Evolutionary conservation across 2,797 vertebrate species (phyloP), one percentile per base, ranked within the genome.

Genomic region (Danionella dracula): DNA sequence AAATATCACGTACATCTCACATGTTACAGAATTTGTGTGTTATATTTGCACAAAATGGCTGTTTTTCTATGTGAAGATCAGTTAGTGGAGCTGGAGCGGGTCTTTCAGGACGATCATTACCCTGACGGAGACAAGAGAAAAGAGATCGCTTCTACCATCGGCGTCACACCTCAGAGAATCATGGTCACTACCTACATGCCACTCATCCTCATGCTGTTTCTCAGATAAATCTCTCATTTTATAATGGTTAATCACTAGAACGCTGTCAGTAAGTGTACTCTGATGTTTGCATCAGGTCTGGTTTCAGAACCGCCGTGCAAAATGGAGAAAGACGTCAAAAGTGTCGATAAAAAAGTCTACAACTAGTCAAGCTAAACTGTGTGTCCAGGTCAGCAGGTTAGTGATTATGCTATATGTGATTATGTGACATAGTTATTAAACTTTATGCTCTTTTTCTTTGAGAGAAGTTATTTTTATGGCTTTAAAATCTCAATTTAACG

Each of bases 261-360:
- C n/a, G 23, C 19, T 51, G 10, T 13, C 6, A 38, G 9, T 45
- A 34, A 16, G 19, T 38, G 5, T 53, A 10, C 19, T 29, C 20
- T 65, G 21, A 16, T 21, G 3, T 9, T 32, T 4, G 13, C 59
- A 9, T 12, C 70, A 99, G 96, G 93, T 99, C 20, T 99, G 96
- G 96, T 99, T 99, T 84, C 96, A 99, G 86, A 98, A 99, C 78
- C 93, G 96, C 40, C 81, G 96, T 59, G 96, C 96, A 1, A 99
- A 96, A 79, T 97, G 93, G 95, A 84, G 93, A 7, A 97, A 97
- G 82, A 84, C 70, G 0, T 59, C 72, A 4, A 93, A 92, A 69
- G 38, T 32, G 2, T 38, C 68, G 16, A 35, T 35, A 17, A 78
- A 55, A 51, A 71, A 66, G 35, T 38, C 44, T 48, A 44, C 75